Evolutionary conservation across 1,140 invertebrate genomes (phyloP).

Genomic region (Cherax quadricarinatus): DNA sequence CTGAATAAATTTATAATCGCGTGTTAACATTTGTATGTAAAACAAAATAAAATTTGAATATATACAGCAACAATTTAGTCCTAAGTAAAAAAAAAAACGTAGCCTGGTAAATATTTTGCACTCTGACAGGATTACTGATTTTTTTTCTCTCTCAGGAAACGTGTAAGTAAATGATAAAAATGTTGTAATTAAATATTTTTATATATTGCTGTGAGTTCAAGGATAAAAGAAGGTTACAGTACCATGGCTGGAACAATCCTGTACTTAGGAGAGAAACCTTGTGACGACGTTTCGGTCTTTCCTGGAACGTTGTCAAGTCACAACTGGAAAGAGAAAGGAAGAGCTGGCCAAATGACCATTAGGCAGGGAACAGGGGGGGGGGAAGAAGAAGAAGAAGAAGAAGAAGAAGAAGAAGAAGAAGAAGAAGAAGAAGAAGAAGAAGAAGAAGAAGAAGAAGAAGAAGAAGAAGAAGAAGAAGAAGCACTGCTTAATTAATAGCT

Average conservation of each 20-base stretch:
- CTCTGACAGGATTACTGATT: too few relatives aligned
- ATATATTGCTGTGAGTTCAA: not conserved
- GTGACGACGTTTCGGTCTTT: too few relatives aligned
- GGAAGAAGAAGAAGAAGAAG: not conserved
- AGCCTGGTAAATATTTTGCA: too few relatives aligned
- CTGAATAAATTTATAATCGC: too few relatives aligned
- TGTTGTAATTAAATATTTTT: not conserved
- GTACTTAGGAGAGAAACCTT: too few relatives aligned
- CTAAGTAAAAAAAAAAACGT: not conserved
- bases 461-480: not conserved
- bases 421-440: not conserved
- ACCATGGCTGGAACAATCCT: not conserved
- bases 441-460: not conserved
- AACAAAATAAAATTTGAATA: too few relatives aligned
- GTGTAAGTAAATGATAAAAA: not conserved
- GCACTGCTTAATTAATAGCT: not conserved
- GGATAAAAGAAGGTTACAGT: not conserved
- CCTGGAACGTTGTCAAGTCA: too few relatives aligned
- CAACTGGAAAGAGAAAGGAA: too few relatives aligned
- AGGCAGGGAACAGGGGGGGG: not conserved
- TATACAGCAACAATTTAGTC: too few relatives aligned
- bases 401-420: not conserved
- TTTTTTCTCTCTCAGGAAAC: not conserved
- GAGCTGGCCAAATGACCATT: not conserved
- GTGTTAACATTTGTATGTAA: too few relatives aligned